Evolutionary conservation across 2,797 vertebrate species (phyloP), one percentile per base, ranked within the genome.

Genomic region (Garrulus glandarius): DNA sequence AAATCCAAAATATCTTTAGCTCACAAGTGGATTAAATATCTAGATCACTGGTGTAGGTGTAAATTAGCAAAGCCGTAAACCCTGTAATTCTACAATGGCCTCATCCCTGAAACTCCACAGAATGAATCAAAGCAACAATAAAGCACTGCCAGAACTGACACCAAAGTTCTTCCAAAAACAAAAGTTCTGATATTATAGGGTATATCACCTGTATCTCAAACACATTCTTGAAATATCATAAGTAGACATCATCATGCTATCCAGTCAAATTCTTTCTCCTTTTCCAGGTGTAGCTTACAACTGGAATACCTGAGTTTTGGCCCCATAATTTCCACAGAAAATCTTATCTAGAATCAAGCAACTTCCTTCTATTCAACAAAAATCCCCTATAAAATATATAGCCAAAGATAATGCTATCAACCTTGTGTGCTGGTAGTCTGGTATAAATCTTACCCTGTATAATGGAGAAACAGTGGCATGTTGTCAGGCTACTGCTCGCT

Each of bases 281-380:
- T 77, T 83, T 77, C 57, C 60, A 87, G 34, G 9, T 57, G 29
- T 43, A 60, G 34, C 22, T 89, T 56, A 69, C 34, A 70, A 74
- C 34, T 61, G 21, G 30, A 22, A 75, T 57, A 87, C 24, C 37
- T 17, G 41, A 92, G 15, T 15, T 75, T 53, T 26, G 77, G 39
- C 12, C 27, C 49, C 10, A 24, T 61, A 39, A 83, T 56, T 92
- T 68, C 36, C 71, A 82, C 34, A 80, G 52, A 87, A 93, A 92
- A 85, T 57, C 79, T 94, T 92, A 94, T 93, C 93, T 92, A 61
- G 22, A 41, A 95, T 93, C 89, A 93, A 94, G 72, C 30, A 94
- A 75, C n/a, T 68, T 95, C 24, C 19, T 91, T 68, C 79, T 74
- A 29, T 77, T 89, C 27, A 85, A 44, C 16, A 82, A 85, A 91